Conservation (phyloP, 2,888 invertebrate species). For the Clistopyga incitator region DNA sequence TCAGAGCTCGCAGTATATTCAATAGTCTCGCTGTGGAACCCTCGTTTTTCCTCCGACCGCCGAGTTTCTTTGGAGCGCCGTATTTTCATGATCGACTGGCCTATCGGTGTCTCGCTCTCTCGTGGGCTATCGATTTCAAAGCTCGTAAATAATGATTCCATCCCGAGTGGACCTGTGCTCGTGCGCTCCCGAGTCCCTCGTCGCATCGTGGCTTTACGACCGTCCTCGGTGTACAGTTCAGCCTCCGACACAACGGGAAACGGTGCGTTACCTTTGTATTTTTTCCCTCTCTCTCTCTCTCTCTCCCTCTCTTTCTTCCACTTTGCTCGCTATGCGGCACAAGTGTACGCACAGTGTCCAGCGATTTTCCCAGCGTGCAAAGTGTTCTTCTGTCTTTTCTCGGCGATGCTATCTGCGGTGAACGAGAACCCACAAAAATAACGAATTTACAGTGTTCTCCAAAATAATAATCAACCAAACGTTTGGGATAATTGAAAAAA, state of each 20-base stretch:
- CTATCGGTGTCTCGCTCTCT: conserved; percentile 40
- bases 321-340: conserved; percentile 19
- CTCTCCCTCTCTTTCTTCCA: conserved; percentile 31
- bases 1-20: conserved; percentile 11
- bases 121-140: conserved; percentile 81
- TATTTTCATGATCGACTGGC: conserved; percentile 79
- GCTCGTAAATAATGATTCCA: conserved; percentile 79
- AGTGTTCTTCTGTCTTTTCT: conserved; percentile 18
- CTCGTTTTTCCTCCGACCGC: conserved; percentile 68
- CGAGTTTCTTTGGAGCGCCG: conserved; percentile 66
- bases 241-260: conserved; percentile 41
- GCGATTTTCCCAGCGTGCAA: conserved; percentile 4
- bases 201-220: conserved; percentile 66
- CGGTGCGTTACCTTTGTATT: conserved; percentile 35
- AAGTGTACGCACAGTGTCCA: conserved; percentile 6
- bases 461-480: too few species aligned
- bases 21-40: conserved; percentile 38
- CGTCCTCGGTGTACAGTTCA: conserved; percentile 49
- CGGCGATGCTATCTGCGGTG: conserved; percentile 11
- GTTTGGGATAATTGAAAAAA: too few species aligned
- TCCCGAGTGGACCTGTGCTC: conserved; percentile 60
- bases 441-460: too few species aligned
- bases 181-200: conserved; percentile 58
- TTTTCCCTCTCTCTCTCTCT: conserved; percentile 25
- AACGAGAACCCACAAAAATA: neutral